Evolutionary conservation across 2,797 vertebrate genomes (phyloP).

Genomic region (Sebastes steindachneri): DNA sequence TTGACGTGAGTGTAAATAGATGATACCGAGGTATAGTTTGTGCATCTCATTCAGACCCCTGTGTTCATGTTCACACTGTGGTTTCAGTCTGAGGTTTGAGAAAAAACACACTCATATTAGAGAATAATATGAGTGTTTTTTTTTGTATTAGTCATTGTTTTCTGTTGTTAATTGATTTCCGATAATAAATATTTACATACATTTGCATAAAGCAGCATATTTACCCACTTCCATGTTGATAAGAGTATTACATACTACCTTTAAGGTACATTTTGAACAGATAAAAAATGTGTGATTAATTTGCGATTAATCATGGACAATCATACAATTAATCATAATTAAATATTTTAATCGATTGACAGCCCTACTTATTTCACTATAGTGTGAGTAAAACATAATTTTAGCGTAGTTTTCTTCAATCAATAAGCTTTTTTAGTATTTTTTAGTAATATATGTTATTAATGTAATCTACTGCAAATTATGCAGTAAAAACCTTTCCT

Average conservation of each 20-base stretch:
- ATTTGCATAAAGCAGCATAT: too few relatives aligned
- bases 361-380: background rate
- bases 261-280: too few relatives aligned
- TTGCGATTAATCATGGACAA: too few relatives aligned
- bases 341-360: too few relatives aligned
- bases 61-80: background rate
- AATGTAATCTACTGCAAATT: background rate
- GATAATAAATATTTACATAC: too few relatives aligned
- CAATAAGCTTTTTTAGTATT: background rate
- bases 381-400: background rate
- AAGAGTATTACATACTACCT: too few relatives aligned
- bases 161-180: too few relatives aligned
- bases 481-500: background rate
- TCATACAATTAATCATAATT: too few relatives aligned
- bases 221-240: too few relatives aligned
- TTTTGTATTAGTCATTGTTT: too few relatives aligned
- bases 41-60: background rate
- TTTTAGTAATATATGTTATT: background rate
- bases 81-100: background rate
- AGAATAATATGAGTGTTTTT: background rate
- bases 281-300: too few relatives aligned
- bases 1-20: background rate
- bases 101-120: background rate
- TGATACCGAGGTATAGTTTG: background rate
- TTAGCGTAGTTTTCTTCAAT: background rate